A percentile compares a stretch with the other conserved stretches of the same genome.
These are phyloP conservation scores for Eulemur coronatus DNA, from an alignment of 2,797 vertebrate species.

Conservation along the genomic window DNA sequence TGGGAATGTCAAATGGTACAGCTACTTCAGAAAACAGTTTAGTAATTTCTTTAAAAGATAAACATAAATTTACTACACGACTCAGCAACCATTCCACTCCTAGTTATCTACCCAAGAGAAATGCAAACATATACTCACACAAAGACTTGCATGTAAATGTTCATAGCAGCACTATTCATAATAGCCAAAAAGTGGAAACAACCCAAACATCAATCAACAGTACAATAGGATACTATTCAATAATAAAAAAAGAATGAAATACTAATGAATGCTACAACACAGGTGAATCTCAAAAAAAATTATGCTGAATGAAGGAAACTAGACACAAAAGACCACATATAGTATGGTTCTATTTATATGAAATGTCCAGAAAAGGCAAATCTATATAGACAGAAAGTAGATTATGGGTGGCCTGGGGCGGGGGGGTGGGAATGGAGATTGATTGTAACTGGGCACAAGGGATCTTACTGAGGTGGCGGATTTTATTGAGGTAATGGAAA, in stretches of 20 bases:
- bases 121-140: constrained; percentile 27
- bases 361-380: constrained; percentile 13
- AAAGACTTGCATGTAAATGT: constrained; percentile 53
- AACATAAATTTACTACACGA: constrained; percentile 54
- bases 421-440: not conserved
- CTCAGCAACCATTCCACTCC: constrained; percentile 36
- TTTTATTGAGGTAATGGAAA: not conserved
- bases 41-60: constrained; percentile 63
- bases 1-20: not conserved
- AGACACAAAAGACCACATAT: constrained; percentile 30
- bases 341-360: not conserved
- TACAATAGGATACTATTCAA: constrained; percentile 46
- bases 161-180: constrained; percentile 54
- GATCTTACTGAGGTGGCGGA: not conserved
- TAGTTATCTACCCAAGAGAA: constrained; percentile 45
- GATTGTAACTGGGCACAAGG: not conserved
- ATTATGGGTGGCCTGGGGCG: not conserved
- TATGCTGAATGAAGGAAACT: constrained; percentile 15
- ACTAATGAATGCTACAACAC: not conserved
- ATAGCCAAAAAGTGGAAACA: constrained; percentile 11
- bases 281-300: constrained; percentile 39
- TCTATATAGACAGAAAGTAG: not conserved
- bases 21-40: constrained; percentile 48
- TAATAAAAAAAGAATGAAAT: constrained; percentile 37
- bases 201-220: constrained; percentile 41